Evolutionary conservation across 2,797 vertebrate species (phyloP).

Genomic region (Pyrocephalus nanus): DNA sequence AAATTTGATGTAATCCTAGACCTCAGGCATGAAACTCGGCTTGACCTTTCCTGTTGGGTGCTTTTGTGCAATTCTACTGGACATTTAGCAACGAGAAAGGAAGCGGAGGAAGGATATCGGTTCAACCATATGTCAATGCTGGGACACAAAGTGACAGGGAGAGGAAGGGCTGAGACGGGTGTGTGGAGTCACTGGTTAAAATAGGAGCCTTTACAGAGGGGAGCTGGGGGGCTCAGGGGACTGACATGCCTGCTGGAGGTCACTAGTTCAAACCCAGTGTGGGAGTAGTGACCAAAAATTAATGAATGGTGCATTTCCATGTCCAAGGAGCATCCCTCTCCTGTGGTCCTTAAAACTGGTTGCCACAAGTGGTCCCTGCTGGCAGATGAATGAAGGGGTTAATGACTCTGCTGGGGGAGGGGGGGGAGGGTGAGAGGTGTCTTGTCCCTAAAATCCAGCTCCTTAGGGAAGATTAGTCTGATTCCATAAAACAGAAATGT

Average conservation of each 20-base stretch:
- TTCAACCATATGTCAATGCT: constrained; percentile 66
- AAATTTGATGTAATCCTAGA: constrained; percentile 80
- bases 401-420: neutral
- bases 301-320: neutral
- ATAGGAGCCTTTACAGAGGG: constrained; percentile 20
- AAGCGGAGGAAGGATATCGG: constrained; percentile 74
- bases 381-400: neutral
- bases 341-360: neutral
- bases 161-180: constrained; percentile 58
- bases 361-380: neutral
- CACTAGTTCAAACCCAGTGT: constrained; percentile 28
- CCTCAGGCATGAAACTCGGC: constrained; percentile 76
- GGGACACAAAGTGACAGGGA: constrained; percentile 54
- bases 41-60: constrained; percentile 78
- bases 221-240: constrained; percentile 19
- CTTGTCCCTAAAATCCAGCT: neutral
- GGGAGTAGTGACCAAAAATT: neutral
- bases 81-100: constrained; percentile 76
- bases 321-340: neutral
- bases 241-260: neutral
- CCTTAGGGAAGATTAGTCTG: neutral
- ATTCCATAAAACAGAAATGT: neutral
- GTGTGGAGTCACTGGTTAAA: constrained; percentile 29
- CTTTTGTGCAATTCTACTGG: constrained; percentile 76
- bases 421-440: neutral